Base-by-base conservation (phyloP, 2,113 vertebrate genomes). In the Gopherus flavomarginatus region DNA sequence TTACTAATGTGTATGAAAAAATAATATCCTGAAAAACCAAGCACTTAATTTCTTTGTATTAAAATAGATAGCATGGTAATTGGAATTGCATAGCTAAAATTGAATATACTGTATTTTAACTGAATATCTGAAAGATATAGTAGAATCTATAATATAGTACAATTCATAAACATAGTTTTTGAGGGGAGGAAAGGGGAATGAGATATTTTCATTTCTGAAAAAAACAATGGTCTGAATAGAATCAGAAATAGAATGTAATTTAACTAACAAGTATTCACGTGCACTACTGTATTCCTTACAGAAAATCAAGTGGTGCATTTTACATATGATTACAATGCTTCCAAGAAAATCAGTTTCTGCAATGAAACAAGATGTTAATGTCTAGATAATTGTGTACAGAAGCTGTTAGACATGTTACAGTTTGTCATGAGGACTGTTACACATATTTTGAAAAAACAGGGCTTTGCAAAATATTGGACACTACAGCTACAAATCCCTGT, bases 1-100 rank as follows among this genome's bases (percentile, higher is more conserved):
- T 47, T 77, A n/a, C 9, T 87, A 95, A 94, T 44, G 79, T 95
- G n/a, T 86, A 22, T 92, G 85, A 54, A 87, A 90, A 2, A 1
- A 0, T 47, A 53, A 27, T 83, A 0, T 27, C 90, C 69, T 77
- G 42, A 19, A 47, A 10, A 65, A 83, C n/a, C 0, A 83, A 31
- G 0, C 77, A 54, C 77, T 92, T 92, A 1, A 24, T 65, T 85
- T 29, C 14, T 44, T 89, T 4, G 5, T 11, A 54, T 54, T 47
- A 93, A 91, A 92, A 89, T 59, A 85, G 87, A 3, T 27, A 83
- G 59, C 77, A 49, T 81, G 42, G 75, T 78, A 78, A 82, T 8
- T 59, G 80, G 24, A 19, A 57, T 27, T 42, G 80, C 38, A 85
- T 86, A 86, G 87, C 31, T 79, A 22, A 95, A 92, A 44, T 27